A percentile compares a stretch with the other conserved stretches of the same genome.
These are phyloP conservation scores for Dryobates pubescens DNA, from an alignment of 2,797 vertebrate species.

Conservation along the genomic window DNA sequence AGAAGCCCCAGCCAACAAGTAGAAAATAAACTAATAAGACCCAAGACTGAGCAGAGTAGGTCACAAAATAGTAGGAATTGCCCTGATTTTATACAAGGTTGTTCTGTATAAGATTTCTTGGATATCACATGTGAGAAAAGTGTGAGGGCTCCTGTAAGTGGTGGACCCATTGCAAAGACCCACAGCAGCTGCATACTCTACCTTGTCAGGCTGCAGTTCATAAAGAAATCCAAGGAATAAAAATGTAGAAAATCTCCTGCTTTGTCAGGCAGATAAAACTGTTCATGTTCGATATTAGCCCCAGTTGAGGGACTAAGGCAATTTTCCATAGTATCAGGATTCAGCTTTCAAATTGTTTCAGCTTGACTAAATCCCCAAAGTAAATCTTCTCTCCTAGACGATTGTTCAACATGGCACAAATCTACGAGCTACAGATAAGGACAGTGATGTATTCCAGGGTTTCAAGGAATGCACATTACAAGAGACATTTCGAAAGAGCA, in stretches of 20 bases:
- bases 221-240: background rate
- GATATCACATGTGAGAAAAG: background rate
- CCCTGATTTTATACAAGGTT: background rate
- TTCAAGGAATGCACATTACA: conserved; percentile 15
- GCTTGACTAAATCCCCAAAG: background rate
- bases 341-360: background rate
- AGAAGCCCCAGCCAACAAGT: background rate
- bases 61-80: background rate
- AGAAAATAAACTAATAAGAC: background rate
- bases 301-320: background rate
- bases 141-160: background rate
- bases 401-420: background rate
- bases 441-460: background rate
- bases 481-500: conserved; percentile 45
- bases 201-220: background rate
- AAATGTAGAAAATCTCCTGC: background rate
- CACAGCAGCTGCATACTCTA: background rate
- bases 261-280: background rate
- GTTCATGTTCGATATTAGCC: background rate
- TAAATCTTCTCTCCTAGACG: background rate
- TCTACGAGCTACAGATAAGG: background rate
- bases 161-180: background rate
- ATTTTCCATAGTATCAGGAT: background rate
- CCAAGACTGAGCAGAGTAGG: background rate
- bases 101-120: background rate